Percentiles rank a stretch among this genome's conserved stretches.
phyloP scores from a whole-genome alignment of 2,113 vertebrate genomes.

The Trichomycterus rosablanca region DNA sequence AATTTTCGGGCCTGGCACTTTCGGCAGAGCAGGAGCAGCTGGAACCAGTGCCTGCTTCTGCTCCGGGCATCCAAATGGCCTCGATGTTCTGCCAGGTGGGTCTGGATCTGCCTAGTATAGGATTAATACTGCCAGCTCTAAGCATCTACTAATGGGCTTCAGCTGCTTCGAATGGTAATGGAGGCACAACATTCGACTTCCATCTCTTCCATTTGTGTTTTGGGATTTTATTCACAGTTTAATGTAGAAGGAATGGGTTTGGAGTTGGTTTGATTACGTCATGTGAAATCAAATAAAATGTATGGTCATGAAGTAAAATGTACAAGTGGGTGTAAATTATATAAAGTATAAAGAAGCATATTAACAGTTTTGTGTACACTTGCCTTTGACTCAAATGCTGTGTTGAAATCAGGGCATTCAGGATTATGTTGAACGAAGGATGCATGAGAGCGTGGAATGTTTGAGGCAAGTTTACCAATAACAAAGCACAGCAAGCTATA shows the following conservation, averaged over 20 bases:
- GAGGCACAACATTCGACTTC: slow-evolving; percentile 16
- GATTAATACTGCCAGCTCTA: slow-evolving; percentile 7
- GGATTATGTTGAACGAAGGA: too few relatives aligned
- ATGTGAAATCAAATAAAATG: slow-evolving; percentile 5
- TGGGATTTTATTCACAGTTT: slow-evolving; percentile 14
- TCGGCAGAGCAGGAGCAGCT: slow-evolving; percentile 27
- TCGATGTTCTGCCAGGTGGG: slow-evolving; percentile 28
- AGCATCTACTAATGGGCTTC: slow-evolving; percentile 37
- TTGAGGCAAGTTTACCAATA: too few relatives aligned
- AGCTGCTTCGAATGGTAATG: slow-evolving; percentile 35
- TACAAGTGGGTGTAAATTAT: slow-evolving; percentile 8
- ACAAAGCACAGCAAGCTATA: too few relatives aligned
- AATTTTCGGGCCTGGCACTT: slow-evolving; percentile 18
- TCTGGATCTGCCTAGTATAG: slow-evolving; percentile 10
- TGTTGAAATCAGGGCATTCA: too few relatives aligned
- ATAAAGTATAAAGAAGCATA: background rate
- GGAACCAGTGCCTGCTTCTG: slow-evolving; percentile 20
- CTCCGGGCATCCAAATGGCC: slow-evolving; percentile 12
- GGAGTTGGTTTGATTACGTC: slow-evolving; percentile 5
- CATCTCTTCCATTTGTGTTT: slow-evolving; percentile 28
- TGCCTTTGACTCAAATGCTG: slow-evolving; percentile 9
- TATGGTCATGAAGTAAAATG: slow-evolving; percentile 3
- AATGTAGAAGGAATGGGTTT: background rate
- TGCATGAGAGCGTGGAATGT: too few relatives aligned
- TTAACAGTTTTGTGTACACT: slow-evolving; percentile 16